These are phyloP conservation scores for Cheilosia grossa DNA, from an alignment of 2,888 invertebrate genomes.

Conservation along the genomic window DNA sequence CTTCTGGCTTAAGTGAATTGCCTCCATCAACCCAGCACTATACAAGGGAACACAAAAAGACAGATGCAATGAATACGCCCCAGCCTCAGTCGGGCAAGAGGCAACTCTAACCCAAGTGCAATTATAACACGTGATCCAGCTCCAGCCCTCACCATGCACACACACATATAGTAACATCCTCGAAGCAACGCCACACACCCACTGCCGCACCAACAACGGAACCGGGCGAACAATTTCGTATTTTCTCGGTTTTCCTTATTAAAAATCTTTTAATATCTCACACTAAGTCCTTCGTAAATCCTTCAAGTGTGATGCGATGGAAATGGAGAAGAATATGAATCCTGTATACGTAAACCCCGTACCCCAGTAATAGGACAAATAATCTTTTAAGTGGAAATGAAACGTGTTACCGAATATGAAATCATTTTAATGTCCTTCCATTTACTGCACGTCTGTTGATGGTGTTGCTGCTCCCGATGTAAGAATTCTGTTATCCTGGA, in stretches of 20 bases:
- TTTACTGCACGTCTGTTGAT: slow-evolving; percentile 35
- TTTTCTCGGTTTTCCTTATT: slow-evolving; percentile 59
- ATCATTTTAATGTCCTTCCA: slow-evolving; percentile 73
- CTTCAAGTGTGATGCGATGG: slow-evolving; percentile 38
- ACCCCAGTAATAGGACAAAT: slow-evolving; percentile 63
- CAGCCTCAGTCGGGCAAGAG: slow-evolving; percentile 34
- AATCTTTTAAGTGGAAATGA: slow-evolving; percentile 74
- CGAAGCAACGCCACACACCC: background rate
- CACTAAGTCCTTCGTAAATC: slow-evolving; percentile 67
- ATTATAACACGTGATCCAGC: slow-evolving; percentile 63
- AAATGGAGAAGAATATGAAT: slow-evolving; percentile 31
- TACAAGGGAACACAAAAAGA: slow-evolving; percentile 38
- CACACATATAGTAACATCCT: slow-evolving; percentile 32
- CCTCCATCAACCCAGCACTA: slow-evolving; percentile 31
- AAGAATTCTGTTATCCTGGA: slow-evolving; percentile 44
- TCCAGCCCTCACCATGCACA: slow-evolving; percentile 22
- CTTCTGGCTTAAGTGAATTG: slow-evolving; percentile 54
- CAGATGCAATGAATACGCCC: slow-evolving; percentile 50
- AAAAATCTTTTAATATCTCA: slow-evolving; percentile 73
- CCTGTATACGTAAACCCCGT: slow-evolving; percentile 18
- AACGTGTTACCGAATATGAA: slow-evolving; percentile 75
- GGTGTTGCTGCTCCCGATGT: slow-evolving; percentile 9
- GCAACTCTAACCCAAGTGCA: slow-evolving; percentile 61
- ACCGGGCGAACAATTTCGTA: slow-evolving; percentile 54
- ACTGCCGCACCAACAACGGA: slow-evolving; percentile 11